Evolutionary conservation across 2,888 invertebrate genomes (phyloP), one percentile per base, ranked within the genome.

Genomic region (Cryptophagus acutangulus): DNA sequence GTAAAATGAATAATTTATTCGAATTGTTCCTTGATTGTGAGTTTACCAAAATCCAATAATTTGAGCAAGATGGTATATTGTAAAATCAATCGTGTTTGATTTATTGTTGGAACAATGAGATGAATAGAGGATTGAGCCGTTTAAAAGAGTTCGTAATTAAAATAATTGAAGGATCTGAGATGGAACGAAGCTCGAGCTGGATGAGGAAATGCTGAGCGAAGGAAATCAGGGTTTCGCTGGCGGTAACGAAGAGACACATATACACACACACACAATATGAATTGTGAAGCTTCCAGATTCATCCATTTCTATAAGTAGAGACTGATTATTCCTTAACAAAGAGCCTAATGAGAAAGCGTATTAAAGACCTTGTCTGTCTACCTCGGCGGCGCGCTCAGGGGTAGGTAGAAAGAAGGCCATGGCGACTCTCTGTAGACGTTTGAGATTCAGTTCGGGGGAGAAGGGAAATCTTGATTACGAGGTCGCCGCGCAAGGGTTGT

Each of bases 281-380:
- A n/a, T n/a, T n/a, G n/a, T n/a, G n/a, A n/a, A n/a, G n/a, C n/a
- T n/a, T n/a, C n/a, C n/a, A n/a, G n/a, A n/a, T n/a, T n/a, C n/a
- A n/a, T n/a, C n/a, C n/a, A n/a, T n/a, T n/a, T n/a, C n/a, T n/a
- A n/a, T n/a, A n/a, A 26, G 31, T 16, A 44, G 31, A 47, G 44
- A 51, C 50, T 53, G 52, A 53, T 53, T 53, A 53, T 53, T 47
- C 48, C 37, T 39, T 35, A 44, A 51, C 48, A 50, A 53, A 51
- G 49, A 48, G 39, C 43, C 42, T 53, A 54, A 54, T 54, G 48
- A 49, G 46, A 45, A 40, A 40, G 45, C 49, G 41, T 48, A 49
- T 42, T 51, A 51, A 50, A 46, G 48, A 46, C 30, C 45, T 43
- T 40, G 43, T 45, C 45, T 51, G 46, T 49, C 48, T 49, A 51